phyloP scores from a whole-genome alignment of 92 coral and sea anemone genomes.

The Metridium senile region DNA sequence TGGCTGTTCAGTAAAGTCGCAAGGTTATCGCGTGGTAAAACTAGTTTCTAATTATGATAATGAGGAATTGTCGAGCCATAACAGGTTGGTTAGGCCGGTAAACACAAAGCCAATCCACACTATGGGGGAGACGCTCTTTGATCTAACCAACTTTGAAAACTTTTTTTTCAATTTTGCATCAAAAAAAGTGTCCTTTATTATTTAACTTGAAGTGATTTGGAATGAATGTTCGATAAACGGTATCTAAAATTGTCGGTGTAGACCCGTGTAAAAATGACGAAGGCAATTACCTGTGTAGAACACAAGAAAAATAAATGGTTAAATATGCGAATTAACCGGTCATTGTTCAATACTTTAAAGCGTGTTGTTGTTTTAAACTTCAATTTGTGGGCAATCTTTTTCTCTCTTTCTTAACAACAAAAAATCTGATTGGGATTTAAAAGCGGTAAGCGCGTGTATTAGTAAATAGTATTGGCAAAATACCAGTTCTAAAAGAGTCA shows the following conservation, averaged over 20 bases:
- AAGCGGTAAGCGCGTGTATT: not conserved
- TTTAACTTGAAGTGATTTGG: not conserved
- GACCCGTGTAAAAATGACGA: too few relatives aligned
- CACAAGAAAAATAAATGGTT: not conserved
- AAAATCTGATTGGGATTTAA: not conserved
- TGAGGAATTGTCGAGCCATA: too few relatives aligned
- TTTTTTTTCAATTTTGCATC: too few relatives aligned
- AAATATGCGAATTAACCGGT: slow-evolving; percentile 2
- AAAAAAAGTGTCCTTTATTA: not conserved
- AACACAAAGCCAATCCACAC: not conserved
- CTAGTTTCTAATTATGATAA: not conserved
- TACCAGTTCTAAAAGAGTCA: too few relatives aligned
- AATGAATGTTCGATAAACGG: not conserved
- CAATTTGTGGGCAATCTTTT: not conserved
- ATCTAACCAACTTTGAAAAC: not conserved
- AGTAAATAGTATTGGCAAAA: not conserved
- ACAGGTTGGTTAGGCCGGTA: too few relatives aligned
- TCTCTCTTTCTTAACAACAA: not conserved
- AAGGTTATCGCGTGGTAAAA: not conserved
- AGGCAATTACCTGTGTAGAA: not conserved
- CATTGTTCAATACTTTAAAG: slow-evolving; percentile 3
- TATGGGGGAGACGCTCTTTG: not conserved
- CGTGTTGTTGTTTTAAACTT: slow-evolving; percentile 6
- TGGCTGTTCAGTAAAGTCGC: too few relatives aligned
- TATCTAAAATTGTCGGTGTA: not conserved